Base-by-base conservation (phyloP, 2,113 vertebrate genomes). In the Uria aalge region DNA sequence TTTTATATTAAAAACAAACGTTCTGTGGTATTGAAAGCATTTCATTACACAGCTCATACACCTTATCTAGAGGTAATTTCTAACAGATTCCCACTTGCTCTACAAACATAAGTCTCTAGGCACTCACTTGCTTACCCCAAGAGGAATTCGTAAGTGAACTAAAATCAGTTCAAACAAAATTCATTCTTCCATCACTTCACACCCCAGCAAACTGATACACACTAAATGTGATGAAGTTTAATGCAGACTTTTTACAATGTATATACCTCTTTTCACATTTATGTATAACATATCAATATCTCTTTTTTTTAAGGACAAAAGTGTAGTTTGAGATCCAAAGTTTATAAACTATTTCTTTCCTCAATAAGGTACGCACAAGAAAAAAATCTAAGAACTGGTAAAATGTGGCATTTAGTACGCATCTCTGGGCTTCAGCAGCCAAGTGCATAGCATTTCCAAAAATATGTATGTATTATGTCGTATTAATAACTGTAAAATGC, bases 1-100 rank as follows among this genome's bases (percentile, higher is more conserved):
- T 97, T 96, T 85, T 95, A 96, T 92, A 98, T 98, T 98, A 98
- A 96, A 98, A 98, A 95, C 98, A 98, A 98, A 98, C 97, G 97
- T 96, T 97, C 92, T 75, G 47, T 94, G 85, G 59, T 82, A 97
- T 64, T 94, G 94, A 98, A 97, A 98, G 76, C 94, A 96, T 98
- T 97, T 98, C 91, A 95, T 94, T 96, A 93, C 78, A 92, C 71
- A 96, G 93, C 85, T 97, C 91, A 92, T 95, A 86, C 91, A 94
- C 94, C 92, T 98, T 98, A 98, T 96, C 95, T 96, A 96, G 94
- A 97, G 85, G 90, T 98, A 98, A 98, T 98, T 98, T 97, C 94
- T 98, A 98, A 98, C 97, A 98, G 97, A 98, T 97, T 96, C 81
- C 95, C 96, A 93, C 87, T 97, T 97, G 50, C 45, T 96, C 94